A percentile compares a stretch with the other conserved stretches of the same genome.
Conservation (phyloP, 2,113 vertebrate species). For the Cottus gobio region DNA sequence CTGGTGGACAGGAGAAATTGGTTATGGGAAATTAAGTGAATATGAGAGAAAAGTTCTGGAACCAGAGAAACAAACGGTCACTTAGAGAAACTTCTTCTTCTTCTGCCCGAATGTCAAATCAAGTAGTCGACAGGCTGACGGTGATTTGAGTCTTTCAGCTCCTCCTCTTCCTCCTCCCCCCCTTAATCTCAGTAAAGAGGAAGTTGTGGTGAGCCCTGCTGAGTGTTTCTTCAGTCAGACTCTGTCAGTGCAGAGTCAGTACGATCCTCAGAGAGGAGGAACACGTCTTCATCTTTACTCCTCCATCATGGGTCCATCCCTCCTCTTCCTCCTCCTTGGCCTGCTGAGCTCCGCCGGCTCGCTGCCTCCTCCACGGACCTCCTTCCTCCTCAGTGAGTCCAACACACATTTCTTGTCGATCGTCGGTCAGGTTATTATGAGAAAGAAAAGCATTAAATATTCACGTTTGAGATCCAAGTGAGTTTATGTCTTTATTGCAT, state of each 20-base stretch:
- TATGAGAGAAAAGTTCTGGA: too few species aligned
- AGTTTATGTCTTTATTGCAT: too few species aligned
- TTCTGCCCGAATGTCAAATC: neutral
- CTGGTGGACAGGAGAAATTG: too few species aligned
- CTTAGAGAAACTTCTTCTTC: neutral
- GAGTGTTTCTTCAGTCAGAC: neutral
- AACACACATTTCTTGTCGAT: neutral
- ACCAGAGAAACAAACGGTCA: too few species aligned
- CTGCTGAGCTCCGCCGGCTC: slow-evolving; percentile 10
- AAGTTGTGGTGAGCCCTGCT: slow-evolving; percentile 28
- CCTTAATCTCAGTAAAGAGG: slow-evolving; percentile 11
- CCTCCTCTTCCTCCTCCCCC: neutral
- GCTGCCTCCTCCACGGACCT: slow-evolving; percentile 46
- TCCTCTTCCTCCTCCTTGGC: slow-evolving; percentile 24
- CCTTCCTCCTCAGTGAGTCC: slow-evolving; percentile 60
- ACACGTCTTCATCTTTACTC: neutral
- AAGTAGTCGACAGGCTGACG: neutral
- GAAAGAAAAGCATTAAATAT: neutral
- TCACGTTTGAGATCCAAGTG: too few species aligned
- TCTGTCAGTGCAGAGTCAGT: neutral
- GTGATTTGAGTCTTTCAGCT: neutral
- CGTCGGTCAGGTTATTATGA: neutral
- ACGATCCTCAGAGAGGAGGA: neutral
- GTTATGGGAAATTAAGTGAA: too few species aligned
- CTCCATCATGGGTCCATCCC: slow-evolving; percentile 37